Conservation (phyloP, 1,140 invertebrate genomes). For the Stenopsyche tienmushanensis region DNA sequence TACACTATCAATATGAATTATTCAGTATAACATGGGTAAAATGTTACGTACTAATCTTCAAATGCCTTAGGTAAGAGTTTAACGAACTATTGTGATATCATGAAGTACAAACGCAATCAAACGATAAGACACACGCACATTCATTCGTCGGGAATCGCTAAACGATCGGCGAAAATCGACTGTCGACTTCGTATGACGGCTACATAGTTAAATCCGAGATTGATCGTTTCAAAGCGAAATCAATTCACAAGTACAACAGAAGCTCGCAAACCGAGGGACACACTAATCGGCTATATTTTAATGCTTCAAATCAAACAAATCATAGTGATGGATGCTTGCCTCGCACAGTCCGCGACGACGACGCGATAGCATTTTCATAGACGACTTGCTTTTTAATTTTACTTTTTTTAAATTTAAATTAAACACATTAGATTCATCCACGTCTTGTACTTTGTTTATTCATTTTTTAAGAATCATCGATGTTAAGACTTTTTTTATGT, state of each 20-base stretch:
- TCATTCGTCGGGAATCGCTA: neutral
- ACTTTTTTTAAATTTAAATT: slow-evolving; percentile 25
- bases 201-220: neutral
- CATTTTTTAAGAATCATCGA: slow-evolving; percentile 20
- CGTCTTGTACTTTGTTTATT: slow-evolving; percentile 42
- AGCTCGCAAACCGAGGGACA: slow-evolving; percentile 6
- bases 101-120: neutral
- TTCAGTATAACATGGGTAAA: slow-evolving; percentile 39
- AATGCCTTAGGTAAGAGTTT: slow-evolving; percentile 15
- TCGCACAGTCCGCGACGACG: no score
- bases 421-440: slow-evolving; percentile 36
- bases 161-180: neutral
- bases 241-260: neutral
- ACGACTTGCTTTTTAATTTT: no score
- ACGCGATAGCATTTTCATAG: neutral
- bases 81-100: slow-evolving; percentile 22
- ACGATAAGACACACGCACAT: neutral
- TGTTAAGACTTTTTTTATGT: slow-evolving; percentile 9
- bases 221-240: neutral
- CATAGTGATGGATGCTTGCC: no score
- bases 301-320: neutral
- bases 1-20: slow-evolving; percentile 41
- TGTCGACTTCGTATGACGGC: neutral
- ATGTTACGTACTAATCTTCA: slow-evolving; percentile 30
- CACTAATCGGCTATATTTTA: slow-evolving; percentile 21